Evolutionary conservation across 1,140 invertebrate genomes (phyloP), one percentile per base, ranked within the genome.

Genomic region (Muscidifurax raptorellus): DNA sequence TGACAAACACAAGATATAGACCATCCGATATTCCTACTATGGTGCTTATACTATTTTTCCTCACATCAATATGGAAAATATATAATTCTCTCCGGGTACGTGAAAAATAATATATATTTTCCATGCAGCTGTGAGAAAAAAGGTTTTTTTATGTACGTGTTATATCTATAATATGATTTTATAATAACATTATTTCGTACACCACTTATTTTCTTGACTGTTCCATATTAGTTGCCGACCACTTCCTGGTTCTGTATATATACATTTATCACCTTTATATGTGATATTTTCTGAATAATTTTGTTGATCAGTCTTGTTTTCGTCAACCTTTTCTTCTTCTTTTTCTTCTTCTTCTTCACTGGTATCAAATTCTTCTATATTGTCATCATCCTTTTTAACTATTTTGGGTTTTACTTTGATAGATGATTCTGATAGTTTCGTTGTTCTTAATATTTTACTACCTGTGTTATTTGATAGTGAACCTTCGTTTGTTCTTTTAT

Each of bases 181-280:
- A n/a, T 59, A 22, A 9, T 0, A 81, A n/a, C 59, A 36, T 66
- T n/a, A 74, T 32, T 52, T 85, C 89, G 80, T 88, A 90, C 89
- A 86, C 95, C 95, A 96, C 86, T 94, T 91, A 87, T 95, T 94
- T 87, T 94, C 93, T 22, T 93, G 93, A 80, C 93, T 92, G 89
- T 94, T 94, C 95, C 96, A 97, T 89, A 94, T 93, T 90, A 96
- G 96, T 90, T 96, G 94, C 85, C 94, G 94, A 74, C 95, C 94
- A 71, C 95, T 94, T 67, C 90, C 91, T 52, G 96, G 96, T 91
- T 97, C 96, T 27, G 95, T 96, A 87, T 97, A 97, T 87, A 96
- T 94, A 74, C 96, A 96, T 77, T 94, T 92, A 84, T 95, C 95
- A 64, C 95, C 95, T 90, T 96, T 94, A 89, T 95, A 96, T 85